These are phyloP conservation scores for Patella caerulea DNA, from an alignment of 2,888 invertebrate species.

Conservation along the genomic window DNA sequence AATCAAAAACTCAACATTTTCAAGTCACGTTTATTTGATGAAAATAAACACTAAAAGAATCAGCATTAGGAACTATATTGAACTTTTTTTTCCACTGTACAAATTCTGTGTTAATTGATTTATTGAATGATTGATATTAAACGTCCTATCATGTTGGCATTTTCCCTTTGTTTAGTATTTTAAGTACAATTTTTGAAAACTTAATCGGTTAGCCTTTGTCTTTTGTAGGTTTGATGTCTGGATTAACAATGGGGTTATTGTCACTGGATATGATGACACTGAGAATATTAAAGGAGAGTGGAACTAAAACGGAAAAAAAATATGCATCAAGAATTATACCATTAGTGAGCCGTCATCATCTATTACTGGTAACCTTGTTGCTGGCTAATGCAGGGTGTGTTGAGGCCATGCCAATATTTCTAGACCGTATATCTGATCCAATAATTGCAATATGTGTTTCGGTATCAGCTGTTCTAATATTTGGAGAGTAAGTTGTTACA, in stretches of 20 bases:
- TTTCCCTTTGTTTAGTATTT: too few species aligned
- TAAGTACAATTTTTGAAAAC: too few species aligned
- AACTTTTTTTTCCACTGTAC: too few species aligned
- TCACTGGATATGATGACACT: constrained; percentile 67
- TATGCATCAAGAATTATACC: constrained; percentile 67
- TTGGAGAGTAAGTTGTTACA: constrained; percentile 68
- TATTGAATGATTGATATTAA: too few species aligned
- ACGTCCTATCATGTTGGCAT: too few species aligned
- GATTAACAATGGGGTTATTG: constrained; percentile 70
- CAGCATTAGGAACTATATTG: too few species aligned
- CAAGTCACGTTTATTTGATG: too few species aligned
- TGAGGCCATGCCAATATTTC: constrained; percentile 70
- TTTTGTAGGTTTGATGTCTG: constrained; percentile 68
- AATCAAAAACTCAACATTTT: too few species aligned
- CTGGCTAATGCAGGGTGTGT: constrained; percentile 69
- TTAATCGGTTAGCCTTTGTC: too few species aligned
- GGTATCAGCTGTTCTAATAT: constrained; percentile 68
- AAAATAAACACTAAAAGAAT: too few species aligned
- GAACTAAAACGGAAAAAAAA: constrained; percentile 58
- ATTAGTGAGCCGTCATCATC: constrained; percentile 66
- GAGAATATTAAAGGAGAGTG: constrained; percentile 65
- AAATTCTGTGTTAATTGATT: too few species aligned
- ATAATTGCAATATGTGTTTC: constrained; percentile 67
- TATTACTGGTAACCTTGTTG: constrained; percentile 69
- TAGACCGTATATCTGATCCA: constrained; percentile 68